Percentiles rank a stretch among this genome's conserved stretches.
Conservation (phyloP, 2,888 invertebrate species). For the Chrysolina oricalcia region DNA sequence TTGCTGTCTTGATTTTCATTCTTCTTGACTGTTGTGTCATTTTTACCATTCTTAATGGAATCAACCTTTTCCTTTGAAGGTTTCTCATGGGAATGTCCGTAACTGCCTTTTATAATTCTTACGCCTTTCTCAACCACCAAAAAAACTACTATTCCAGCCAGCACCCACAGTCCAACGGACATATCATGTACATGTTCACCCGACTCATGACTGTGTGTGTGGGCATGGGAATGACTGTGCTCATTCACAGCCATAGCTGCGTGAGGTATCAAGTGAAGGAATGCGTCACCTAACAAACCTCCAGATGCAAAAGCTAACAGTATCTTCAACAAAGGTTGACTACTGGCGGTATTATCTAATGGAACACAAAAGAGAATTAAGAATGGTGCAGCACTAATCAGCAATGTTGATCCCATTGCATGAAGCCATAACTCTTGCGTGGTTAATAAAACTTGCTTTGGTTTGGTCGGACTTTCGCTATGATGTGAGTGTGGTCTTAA, state of each 20-base stretch:
- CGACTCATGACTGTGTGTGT: conserved; percentile 73
- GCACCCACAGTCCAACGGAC: conserved; percentile 94
- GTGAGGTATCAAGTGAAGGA: conserved; percentile 98
- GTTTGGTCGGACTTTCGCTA: conserved; percentile 45
- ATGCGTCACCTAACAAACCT: conserved; percentile 97
- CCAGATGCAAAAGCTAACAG: conserved; percentile 95
- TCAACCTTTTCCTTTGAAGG: not conserved
- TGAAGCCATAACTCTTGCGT: conserved; percentile 79
- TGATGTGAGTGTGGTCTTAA: conserved; percentile 40
- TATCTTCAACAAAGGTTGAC: conserved; percentile 91
- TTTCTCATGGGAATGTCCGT: conserved; percentile 81
- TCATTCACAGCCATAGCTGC: conserved; percentile 80
- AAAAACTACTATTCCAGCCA: conserved; percentile 94
- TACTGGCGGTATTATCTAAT: conserved; percentile 87
- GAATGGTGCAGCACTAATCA: conserved; percentile 97
- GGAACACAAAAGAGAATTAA: conserved; percentile 95
- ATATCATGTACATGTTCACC: conserved; percentile 78
- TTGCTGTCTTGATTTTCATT: conserved; percentile 4
- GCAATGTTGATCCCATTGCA: conserved; percentile 91
- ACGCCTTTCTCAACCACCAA: conserved; percentile 95
- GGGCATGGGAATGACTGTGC: conserved; percentile 64
- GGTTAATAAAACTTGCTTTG: conserved; percentile 49
- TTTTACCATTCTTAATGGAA: not conserved
- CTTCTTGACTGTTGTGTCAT: conserved; percentile 8
- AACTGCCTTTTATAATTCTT: conserved; percentile 86